A percentile compares a stretch with the other conserved stretches of the same genome.
Evolutionary conservation across 1,140 invertebrate genomes (phyloP).

Genomic region (Drusus annulatus): DNA sequence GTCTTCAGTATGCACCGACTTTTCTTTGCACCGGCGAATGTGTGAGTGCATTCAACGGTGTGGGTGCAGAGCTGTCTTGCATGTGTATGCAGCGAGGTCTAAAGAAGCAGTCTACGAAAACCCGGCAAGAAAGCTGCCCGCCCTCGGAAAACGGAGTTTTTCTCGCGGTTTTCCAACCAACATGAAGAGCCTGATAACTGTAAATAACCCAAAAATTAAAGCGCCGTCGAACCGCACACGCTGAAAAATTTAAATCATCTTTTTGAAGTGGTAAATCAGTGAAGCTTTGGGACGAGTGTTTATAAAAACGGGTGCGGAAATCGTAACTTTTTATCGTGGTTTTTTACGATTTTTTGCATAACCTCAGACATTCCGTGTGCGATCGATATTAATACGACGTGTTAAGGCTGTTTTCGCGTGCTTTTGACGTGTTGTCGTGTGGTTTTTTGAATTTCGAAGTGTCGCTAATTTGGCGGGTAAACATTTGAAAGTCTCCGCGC

Average conservation of each 20-base stretch:
- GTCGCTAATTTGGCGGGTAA: conserved; percentile 40
- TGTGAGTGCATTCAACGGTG: not conserved
- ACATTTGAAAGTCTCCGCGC: conserved; percentile 41
- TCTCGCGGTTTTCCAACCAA: conserved; percentile 25
- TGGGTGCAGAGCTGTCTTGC: conserved; percentile 22
- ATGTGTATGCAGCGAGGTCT: conserved; percentile 42
- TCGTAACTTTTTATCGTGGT: no score
- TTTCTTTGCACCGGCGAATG: conserved; percentile 20
- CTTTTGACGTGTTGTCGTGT: conserved; percentile 3
- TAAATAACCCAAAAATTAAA: conserved; percentile 8
- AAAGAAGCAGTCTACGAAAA: conserved; percentile 58
- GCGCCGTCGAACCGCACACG: no score
- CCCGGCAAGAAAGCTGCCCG: conserved; percentile 47
- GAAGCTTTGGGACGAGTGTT: no score
- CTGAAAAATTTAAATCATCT: not conserved
- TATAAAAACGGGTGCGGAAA: no score
- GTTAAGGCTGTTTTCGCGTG: not conserved
- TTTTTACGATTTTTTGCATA: no score
- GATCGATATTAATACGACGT: not conserved
- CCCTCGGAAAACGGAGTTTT: conserved; percentile 42
- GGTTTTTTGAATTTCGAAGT: not conserved
- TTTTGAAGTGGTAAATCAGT: not conserved
- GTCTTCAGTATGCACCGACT: conserved; percentile 29
- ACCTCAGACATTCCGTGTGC: no score
- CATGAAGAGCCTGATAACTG: conserved; percentile 22